A percentile compares a stretch with the other conserved stretches of the same genome.
Evolutionary conservation across 1,140 invertebrate species (phyloP).

Genomic region (Physella acuta): DNA sequence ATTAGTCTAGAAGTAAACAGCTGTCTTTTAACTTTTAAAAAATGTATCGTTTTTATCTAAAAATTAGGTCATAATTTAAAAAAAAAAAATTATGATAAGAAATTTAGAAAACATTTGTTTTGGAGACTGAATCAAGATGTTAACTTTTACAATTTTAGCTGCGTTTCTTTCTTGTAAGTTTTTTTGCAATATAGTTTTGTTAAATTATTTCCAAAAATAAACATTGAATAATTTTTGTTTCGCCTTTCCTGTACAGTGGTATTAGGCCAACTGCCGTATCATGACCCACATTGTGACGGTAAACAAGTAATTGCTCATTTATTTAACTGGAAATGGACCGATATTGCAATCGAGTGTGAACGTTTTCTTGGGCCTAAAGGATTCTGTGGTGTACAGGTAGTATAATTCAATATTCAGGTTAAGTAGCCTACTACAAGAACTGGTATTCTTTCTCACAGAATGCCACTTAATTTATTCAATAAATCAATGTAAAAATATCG

Average conservation of each 20-base stretch:
- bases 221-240: neutral
- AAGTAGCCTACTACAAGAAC: neutral
- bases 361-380: constrained; percentile 75
- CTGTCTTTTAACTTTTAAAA: no score
- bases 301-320: constrained; percentile 54
- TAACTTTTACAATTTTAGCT: constrained; percentile 2
- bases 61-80: no score
- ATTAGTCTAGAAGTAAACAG: no score
- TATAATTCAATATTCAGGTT: neutral
- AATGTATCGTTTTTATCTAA: no score
- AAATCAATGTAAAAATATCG: no score
- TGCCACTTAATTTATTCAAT: neutral
- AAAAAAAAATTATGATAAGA: no score
- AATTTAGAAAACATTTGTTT: no score
- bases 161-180: no score
- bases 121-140: neutral
- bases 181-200: neutral
- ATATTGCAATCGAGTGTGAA: constrained; percentile 80
- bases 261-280: constrained; percentile 25
- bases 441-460: neutral
- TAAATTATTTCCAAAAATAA: neutral
- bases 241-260: neutral
- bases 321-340: constrained; percentile 58
- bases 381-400: constrained; percentile 53
- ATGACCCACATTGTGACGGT: constrained; percentile 63